Conservation (phyloP, 2,888 invertebrate genomes). For the Ophion ellenae region DNA sequence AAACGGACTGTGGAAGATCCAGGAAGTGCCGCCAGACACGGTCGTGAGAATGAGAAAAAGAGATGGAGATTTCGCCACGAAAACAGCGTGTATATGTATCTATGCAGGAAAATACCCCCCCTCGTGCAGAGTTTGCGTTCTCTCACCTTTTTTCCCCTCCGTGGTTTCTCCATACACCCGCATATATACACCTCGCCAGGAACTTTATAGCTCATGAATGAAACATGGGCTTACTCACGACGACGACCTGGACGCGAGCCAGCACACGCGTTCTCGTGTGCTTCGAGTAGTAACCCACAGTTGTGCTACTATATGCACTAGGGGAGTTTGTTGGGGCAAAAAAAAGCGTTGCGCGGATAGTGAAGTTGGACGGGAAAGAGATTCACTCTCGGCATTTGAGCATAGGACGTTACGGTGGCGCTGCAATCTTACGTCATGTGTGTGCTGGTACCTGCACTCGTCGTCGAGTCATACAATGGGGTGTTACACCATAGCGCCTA, state of each 20-base stretch:
- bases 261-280: slow-evolving; percentile 42
- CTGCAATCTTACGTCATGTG: background rate
- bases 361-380: slow-evolving; percentile 34
- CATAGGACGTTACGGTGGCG: background rate
- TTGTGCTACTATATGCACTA: slow-evolving; percentile 30
- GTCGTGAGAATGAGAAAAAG: slow-evolving; percentile 39
- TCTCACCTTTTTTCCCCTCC: slow-evolving; percentile 57
- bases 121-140: slow-evolving; percentile 44
- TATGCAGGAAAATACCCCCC: slow-evolving; percentile 27
- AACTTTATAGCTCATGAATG: slow-evolving; percentile 82
- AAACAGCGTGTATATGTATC: slow-evolving; percentile 5
- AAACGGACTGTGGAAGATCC: slow-evolving; percentile 43
- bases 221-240: slow-evolving; percentile 77
- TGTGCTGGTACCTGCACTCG: slow-evolving; percentile 1
- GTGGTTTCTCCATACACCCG: slow-evolving; percentile 54
- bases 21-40: slow-evolving; percentile 43
- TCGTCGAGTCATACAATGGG: slow-evolving; percentile 31
- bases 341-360: slow-evolving; percentile 23
- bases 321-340: background rate
- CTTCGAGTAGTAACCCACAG: slow-evolving; percentile 28
- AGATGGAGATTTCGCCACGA: slow-evolving; percentile 31
- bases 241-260: slow-evolving; percentile 43
- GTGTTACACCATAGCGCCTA: slow-evolving; percentile 5
- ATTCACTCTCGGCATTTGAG: slow-evolving; percentile 43
- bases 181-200: slow-evolving; percentile 65